These are phyloP conservation scores for Parnassius smintheus DNA, from an alignment of 2,888 invertebrate genomes.

Conservation along the genomic window DNA sequence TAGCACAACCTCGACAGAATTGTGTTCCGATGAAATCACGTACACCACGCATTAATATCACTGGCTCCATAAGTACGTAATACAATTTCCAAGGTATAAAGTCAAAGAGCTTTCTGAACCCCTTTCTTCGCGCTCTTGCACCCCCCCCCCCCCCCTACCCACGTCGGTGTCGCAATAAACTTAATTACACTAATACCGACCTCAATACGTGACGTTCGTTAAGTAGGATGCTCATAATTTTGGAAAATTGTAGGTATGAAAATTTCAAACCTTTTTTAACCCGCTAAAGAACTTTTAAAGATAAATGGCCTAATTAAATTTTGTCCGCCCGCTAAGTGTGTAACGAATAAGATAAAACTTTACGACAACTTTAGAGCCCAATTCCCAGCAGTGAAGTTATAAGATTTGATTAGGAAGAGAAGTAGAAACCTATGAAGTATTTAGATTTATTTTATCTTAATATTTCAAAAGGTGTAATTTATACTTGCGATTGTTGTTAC, in stretches of 20 bases:
- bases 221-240: conserved; percentile 39
- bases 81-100: conserved; percentile 67
- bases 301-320: neutral
- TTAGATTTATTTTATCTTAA: no score
- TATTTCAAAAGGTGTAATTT: no score
- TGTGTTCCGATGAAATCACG: conserved; percentile 9
- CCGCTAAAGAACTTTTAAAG: neutral
- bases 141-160: conserved; percentile 25
- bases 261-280: neutral
- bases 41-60: conserved; percentile 21
- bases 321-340: no score
- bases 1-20: neutral
- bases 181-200: conserved; percentile 71
- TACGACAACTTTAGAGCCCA: no score
- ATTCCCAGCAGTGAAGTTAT: no score
- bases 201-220: conserved; percentile 59
- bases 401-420: no score
- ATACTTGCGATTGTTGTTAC: no score
- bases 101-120: conserved; percentile 58
- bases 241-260: conserved; percentile 8
- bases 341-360: neutral
- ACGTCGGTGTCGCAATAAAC: conserved; percentile 61
- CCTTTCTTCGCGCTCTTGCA: conserved; percentile 27
- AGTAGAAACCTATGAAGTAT: no score
- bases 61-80: conserved; percentile 38